Evolutionary conservation across 2,113 vertebrate species (phyloP), one percentile per base, ranked within the genome.

Genomic region (Uria lomvia): DNA sequence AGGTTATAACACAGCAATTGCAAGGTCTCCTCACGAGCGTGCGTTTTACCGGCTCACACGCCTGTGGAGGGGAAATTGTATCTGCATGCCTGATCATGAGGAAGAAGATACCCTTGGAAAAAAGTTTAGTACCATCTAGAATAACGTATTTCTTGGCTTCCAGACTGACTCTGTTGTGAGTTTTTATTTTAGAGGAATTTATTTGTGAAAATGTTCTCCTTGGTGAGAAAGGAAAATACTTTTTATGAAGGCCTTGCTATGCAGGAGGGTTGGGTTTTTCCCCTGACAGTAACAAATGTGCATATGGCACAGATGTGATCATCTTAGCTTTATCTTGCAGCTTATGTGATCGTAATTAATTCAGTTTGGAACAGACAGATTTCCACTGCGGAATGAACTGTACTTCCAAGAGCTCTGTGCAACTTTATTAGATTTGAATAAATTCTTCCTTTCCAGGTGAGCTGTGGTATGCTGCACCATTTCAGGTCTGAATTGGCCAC

Each of bases 381-480:
- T 72, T 81, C 60, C 68, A 42, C 0, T 59, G 30, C 30, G 80
- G 66, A 82, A 58, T 53, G 36, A 81, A 62, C 84, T 89, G 26
- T 21, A 47, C 12, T 75, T 86, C 36, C 8, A 72, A 42, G 29
- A 91, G 73, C 20, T 65, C 32, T 50, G 23, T 68, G 19, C 30
- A 91, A 17, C 52, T 86, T 59, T n/a, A 27, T 68, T 88, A 20
- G 26, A 8, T 60, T 59, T 60, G 68, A 84, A 38, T 88, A 65
- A 75, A 40, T 59, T 72, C 17, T 72, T 59, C 30, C 32, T 71
- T 79, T 77, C n/a, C 15, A 38, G 40, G 26, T 90, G 63, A 80
- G 22, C 52, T 80, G 5, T 49, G 0, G 0, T 49, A 19, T 11
- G 7, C 60, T 89, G 65, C 60, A 53, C 20, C 6, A 1, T 49